Evolutionary conservation across 2,113 vertebrate genomes (phyloP), one percentile per base, ranked within the genome.

Genomic region (Hepsetus odoe): DNA sequence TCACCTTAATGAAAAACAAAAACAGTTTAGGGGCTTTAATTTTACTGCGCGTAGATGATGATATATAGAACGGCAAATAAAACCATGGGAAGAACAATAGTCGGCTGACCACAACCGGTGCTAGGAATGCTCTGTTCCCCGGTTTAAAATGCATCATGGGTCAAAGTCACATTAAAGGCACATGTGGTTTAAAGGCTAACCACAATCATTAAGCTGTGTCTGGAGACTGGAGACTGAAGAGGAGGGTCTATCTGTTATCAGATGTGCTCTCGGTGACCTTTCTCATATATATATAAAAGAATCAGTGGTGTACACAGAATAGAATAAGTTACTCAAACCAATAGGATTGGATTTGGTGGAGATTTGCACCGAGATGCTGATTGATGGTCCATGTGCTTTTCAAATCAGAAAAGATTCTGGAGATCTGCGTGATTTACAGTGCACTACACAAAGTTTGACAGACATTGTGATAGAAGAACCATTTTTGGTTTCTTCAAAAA

Each of bases 51-150:
- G 56, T 44, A 22, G 78, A 66, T 58, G 58, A 40, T 44, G 26
- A n/a, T 38, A n/a, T 38, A 78, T 42, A 12, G 9, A 83, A 78
- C 30, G 70, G 62, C 53, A 58, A 75, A 76, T 80, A 72, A 76
- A 76, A 64, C 16, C 35, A 35, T 59, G 72, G 35, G 32, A 72
- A 77, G 38, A 74, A 68, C 82, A 77, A 76, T 77, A 70, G 56
- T 44, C 58, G 76, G 33, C 28, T 24, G 46, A 69, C 72, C 77
- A 70, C 81, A 74, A 74, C 72, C 20, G 53, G 67, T 72, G 51
- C 71, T 67, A 32, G 42, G 72, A 74, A 79, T 18, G 58, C 67
- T 33, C 38, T 55, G 51, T 65, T 68, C 76, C 72, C 55, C 51
- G 49, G 58, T 28, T 67, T 49, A 51, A 46, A 32, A 53, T 44